Base-by-base conservation (phyloP, 2,797 vertebrate species). In the Liparis tanakae region DNA sequence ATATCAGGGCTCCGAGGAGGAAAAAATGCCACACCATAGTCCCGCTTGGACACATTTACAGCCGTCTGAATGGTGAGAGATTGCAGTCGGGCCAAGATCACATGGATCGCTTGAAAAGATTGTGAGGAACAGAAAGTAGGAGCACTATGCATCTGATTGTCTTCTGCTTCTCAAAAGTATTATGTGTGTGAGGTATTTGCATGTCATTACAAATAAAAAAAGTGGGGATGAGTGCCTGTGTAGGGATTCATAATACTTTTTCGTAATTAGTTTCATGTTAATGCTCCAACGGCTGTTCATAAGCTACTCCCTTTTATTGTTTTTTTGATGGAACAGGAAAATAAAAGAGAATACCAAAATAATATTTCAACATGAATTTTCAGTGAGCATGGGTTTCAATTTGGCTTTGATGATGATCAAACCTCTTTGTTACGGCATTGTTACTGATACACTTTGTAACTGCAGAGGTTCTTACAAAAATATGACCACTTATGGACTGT, bases 1-100 rank as follows among this genome's bases (percentile, higher is more conserved):
- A 87, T 83, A 85, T 88, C 84, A 80, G 86, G 78, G 84, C 74
- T 79, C 79, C 41, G 17, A 85, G 79, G 83, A 83, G 82, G 70
- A 88, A 87, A 87, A 83, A 86, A 30, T 71, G 75, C 50, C 68
- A 75, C 43, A 60, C 61, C 61, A 37, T 30, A 55, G 71, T 75
- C 53, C 15, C 20, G 71, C 58, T 61, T 70, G 57, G 79, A 81
- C 67, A 87, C 76, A 84, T 79, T 89, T 81, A 87, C 48, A 65
- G 50, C 72, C 13, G 9, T 41, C 63, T 71, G 57, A 80, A 68
- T 59, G 56, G 58, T 39, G 54, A 46, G 43, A 76, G 68, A 76
- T 48, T 41, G 53, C 20, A 70, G 44, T 56, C 14, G 30, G 48
- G 79, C 67, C 71, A 54, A 18, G 33, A 73, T 81, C 58, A 62